Base-by-base conservation (phyloP, 2,797 vertebrate species). In the Notolepis coatsorum region DNA sequence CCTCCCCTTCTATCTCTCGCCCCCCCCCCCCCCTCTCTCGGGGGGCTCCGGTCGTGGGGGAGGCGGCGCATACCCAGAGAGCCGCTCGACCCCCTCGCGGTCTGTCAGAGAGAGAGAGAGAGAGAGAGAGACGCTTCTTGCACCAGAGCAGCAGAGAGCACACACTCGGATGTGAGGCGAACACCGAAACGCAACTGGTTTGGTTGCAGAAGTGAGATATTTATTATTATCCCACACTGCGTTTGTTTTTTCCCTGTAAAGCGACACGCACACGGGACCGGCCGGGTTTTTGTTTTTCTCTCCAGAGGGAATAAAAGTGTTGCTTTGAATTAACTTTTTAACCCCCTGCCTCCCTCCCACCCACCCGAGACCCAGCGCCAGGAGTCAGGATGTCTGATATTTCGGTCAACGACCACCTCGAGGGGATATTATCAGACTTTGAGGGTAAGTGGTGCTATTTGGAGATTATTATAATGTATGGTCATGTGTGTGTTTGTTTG, bases 391-490 rank as follows among this genome's bases (percentile, higher is more conserved):
- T 96, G 95, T 94, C 95, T 65, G 91, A 92, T 48, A 83, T 93
- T 43, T 94, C 95, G 31, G 94, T 95, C 52, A 94, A 91, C 45
- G 94, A 96, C 48, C 95, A 96, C 82, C 91, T 96, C 55, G 94
- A 95, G 67, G 95, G 94, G 80, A 96, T 96, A 72, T 87, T 96
- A 85, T 95, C 93, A 7, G 94, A 95, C 84, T 95, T 95, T 75
- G 95, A 96, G 93, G 95, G 94, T 96, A 89, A 68, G 89, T 57
- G 15, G 0, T 21, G 23, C 37, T n/a, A n/a, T n/a, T n/a, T n/a
- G n/a, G n/a, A n/a, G n/a, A n/a, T n/a, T n/a, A n/a, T n/a, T n/a
- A n/a, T n/a, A n/a, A n/a, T 65, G 38, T 53, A 37, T 62, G 37
- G 58, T 54, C 68, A 42, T 58, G 46, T 41, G 43, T 53, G 65